Evolutionary conservation across 2,797 vertebrate species (phyloP).

Genomic region (Coracias cyanogaster): DNA sequence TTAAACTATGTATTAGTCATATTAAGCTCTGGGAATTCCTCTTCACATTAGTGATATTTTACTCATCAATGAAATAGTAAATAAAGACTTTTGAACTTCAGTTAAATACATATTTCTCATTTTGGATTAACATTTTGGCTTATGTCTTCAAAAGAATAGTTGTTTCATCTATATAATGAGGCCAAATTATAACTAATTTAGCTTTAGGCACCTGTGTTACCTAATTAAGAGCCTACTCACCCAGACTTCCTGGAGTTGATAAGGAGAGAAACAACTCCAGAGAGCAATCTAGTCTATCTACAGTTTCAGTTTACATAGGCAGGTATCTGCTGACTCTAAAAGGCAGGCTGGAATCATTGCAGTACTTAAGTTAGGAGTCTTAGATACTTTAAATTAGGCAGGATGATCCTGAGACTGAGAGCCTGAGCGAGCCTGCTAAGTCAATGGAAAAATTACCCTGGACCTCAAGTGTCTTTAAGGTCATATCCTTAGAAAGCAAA

Average conservation of each 20-base stretch:
- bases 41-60: neutral
- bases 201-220: neutral
- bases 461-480: neutral
- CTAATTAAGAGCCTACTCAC: neutral
- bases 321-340: neutral
- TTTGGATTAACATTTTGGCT: neutral
- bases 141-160: neutral
- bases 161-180: neutral
- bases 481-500: neutral
- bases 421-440: neutral
- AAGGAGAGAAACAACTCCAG: neutral
- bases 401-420: neutral
- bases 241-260: neutral
- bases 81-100: neutral
- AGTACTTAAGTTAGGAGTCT: neutral
- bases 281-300: neutral
- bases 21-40: neutral
- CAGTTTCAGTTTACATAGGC: neutral
- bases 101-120: neutral
- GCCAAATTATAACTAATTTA: neutral
- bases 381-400: neutral
- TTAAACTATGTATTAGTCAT: neutral
- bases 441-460: neutral
- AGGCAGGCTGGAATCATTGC: neutral
- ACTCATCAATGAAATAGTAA: neutral